Percentiles rank a stretch among this genome's conserved stretches.
Conservation (phyloP, 2,888 invertebrate genomes). For the Thera britannica region DNA sequence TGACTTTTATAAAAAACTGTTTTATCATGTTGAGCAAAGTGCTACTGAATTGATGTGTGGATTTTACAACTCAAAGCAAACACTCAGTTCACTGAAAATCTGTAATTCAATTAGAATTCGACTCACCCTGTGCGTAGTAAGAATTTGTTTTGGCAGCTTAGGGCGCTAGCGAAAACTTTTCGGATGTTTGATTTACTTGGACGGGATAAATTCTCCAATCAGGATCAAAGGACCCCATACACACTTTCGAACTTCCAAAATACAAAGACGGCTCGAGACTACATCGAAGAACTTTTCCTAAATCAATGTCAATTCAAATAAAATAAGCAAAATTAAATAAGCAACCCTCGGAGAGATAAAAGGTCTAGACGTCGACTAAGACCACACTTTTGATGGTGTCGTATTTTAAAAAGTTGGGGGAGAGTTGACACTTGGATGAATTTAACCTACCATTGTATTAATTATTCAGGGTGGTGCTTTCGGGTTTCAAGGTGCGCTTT, state of each 20-base stretch:
- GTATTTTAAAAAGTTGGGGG: slow-evolving; percentile 81
- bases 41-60: not conserved
- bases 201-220: slow-evolving; percentile 77
- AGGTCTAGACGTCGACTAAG: slow-evolving; percentile 76
- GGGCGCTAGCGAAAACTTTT: slow-evolving; percentile 55
- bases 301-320: slow-evolving; percentile 82
- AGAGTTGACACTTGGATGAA: slow-evolving; percentile 82
- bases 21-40: not conserved
- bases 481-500: slow-evolving; percentile 77
- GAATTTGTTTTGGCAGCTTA: slow-evolving; percentile 68
- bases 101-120: slow-evolving; percentile 51
- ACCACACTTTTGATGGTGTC: slow-evolving; percentile 81
- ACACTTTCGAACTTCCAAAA: slow-evolving; percentile 52
- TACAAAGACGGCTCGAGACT: slow-evolving; percentile 56
- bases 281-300: slow-evolving; percentile 64
- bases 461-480: slow-evolving; percentile 82
- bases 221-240: slow-evolving; percentile 71
- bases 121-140: slow-evolving; percentile 58
- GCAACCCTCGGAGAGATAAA: slow-evolving; percentile 77
- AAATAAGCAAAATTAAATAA: slow-evolving; percentile 82
- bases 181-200: slow-evolving; percentile 66
- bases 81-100: slow-evolving; percentile 48
- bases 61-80: slow-evolving; percentile 5
- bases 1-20: not conserved
- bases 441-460: slow-evolving; percentile 84